Evolutionary conservation across 1,140 invertebrate species (phyloP).

Genomic region (Ceratina japonica): DNA sequence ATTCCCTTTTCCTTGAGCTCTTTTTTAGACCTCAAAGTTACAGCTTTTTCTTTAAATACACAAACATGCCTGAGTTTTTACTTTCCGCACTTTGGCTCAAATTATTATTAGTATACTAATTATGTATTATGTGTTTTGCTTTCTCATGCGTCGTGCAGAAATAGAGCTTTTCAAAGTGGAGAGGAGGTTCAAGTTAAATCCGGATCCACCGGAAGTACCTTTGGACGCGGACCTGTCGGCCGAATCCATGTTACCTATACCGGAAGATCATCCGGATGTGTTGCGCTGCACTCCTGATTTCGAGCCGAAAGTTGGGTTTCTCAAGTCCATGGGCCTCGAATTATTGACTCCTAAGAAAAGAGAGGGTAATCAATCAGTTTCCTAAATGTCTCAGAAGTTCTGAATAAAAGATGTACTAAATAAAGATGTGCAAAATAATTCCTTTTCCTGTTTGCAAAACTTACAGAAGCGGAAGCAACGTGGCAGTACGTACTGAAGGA

Average conservation of each 20-base stretch:
- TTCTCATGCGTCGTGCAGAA: conserved; percentile 54
- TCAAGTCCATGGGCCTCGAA: conserved; percentile 75
- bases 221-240: conserved; percentile 61
- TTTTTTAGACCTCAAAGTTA: no score
- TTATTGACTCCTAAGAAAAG: conserved; percentile 74
- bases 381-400: not conserved
- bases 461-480: conserved; percentile 76
- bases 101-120: no score
- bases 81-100: no score
- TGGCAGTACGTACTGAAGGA: conserved; percentile 78
- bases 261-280: conserved; percentile 75
- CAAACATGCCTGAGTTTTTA: no score
- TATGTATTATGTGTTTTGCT: no score
- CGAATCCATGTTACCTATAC: conserved; percentile 74
- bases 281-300: conserved; percentile 74
- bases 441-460: conserved; percentile 6
- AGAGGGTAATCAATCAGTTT: conserved; percentile 68
- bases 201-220: conserved; percentile 72
- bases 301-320: conserved; percentile 75
- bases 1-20: no score
- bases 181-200: conserved; percentile 72
- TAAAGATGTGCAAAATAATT: not conserved
- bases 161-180: conserved; percentile 73
- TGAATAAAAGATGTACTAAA: not conserved
- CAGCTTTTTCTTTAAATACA: no score